Evolutionary conservation across 2,888 invertebrate genomes (phyloP).

Genomic region (Cylindroiulus punctatus): DNA sequence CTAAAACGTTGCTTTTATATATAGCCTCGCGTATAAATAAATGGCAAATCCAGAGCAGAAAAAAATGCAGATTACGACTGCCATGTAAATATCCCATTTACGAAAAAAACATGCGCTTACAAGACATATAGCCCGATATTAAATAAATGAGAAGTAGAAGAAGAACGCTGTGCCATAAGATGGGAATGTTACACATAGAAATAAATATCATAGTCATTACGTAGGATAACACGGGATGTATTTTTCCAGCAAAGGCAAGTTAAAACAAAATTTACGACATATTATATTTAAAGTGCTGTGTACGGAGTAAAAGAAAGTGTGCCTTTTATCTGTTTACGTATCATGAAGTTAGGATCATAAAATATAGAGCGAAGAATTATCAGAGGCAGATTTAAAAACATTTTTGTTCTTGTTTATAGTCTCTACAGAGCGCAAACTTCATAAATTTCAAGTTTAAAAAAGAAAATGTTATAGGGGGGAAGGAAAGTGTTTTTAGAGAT

Average conservation of each 20-base stretch:
- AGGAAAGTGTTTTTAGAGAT: slow-evolving; percentile 21
- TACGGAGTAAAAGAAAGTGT: slow-evolving; percentile 37
- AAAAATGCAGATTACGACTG: slow-evolving; percentile 43
- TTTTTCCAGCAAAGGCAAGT: slow-evolving; percentile 36
- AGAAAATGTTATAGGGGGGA: neutral
- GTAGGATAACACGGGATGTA: slow-evolving; percentile 30
- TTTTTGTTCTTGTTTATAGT: slow-evolving; percentile 45
- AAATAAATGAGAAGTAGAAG: slow-evolving; percentile 47
- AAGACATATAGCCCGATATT: slow-evolving; percentile 43
- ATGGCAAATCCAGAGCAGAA: neutral
- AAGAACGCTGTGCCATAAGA: slow-evolving; percentile 8
- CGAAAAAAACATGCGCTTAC: neutral
- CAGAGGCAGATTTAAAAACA: slow-evolving; percentile 30
- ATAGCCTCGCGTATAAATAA: slow-evolving; percentile 8
- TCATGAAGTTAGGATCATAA: slow-evolving; percentile 37
- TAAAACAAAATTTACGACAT: slow-evolving; percentile 43
- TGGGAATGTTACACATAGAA: neutral
- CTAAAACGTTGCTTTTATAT: slow-evolving; percentile 25
- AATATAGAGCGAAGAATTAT: slow-evolving; percentile 10
- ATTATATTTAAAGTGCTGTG: slow-evolving; percentile 40
- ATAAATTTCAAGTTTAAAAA: slow-evolving; percentile 41
- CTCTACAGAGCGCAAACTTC: slow-evolving; percentile 19
- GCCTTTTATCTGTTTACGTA: slow-evolving; percentile 47
- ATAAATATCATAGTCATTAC: slow-evolving; percentile 35
- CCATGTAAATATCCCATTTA: slow-evolving; percentile 47